Percentiles rank a stretch among this genome's conserved stretches.
Conservation (phyloP, 2,113 vertebrate species). For the Podocnemis expansa region DNA sequence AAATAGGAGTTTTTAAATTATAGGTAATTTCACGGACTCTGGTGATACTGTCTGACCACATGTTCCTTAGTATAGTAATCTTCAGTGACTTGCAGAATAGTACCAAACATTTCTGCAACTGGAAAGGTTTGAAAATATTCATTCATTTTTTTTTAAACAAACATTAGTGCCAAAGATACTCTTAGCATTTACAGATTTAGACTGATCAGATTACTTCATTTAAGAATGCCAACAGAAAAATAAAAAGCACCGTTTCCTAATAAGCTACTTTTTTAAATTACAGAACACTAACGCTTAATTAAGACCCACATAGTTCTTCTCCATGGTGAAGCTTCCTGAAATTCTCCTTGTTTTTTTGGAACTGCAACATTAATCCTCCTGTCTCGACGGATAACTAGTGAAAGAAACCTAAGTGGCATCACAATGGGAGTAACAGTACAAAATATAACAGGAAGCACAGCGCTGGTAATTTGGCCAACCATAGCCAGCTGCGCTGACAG, state of each 20-base stretch:
- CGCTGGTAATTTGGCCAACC: slow-evolving; percentile 82
- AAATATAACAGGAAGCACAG: slow-evolving; percentile 84
- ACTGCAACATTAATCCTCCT: not conserved
- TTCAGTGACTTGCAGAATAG: not conserved
- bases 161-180: not conserved
- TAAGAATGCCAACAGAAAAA: not conserved
- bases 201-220: not conserved
- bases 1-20: not conserved
- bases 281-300: not conserved
- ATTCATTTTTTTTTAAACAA: not conserved
- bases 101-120: not conserved
- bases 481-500: slow-evolving; percentile 81
- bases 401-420: not conserved
- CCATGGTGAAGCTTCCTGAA: not conserved
- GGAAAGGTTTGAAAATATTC: not conserved
- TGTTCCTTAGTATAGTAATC: not conserved
- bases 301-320: not conserved
- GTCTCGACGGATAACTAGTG: not conserved
- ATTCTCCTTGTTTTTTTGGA: not conserved
- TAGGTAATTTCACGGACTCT: not conserved
- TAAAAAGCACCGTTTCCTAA: not conserved
- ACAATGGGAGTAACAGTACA: slow-evolving; percentile 81
- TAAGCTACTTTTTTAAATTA: slow-evolving; percentile 14
- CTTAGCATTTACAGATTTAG: not conserved
- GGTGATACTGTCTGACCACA: not conserved